Percentiles rank a stretch among this genome's conserved stretches.
Conservation (phyloP, 2,888 invertebrate genomes). For the Acleris cristana region DNA sequence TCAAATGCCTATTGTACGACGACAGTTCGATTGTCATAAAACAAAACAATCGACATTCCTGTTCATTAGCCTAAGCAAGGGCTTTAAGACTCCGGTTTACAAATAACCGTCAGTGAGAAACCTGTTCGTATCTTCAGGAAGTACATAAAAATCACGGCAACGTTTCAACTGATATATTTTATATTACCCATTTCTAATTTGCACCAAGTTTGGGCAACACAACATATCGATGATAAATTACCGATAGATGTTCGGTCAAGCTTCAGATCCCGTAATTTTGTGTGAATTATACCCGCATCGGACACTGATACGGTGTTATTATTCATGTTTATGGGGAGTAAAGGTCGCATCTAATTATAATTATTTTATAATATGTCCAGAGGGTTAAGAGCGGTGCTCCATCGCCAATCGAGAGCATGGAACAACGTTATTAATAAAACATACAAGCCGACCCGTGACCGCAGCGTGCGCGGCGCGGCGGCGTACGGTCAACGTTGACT, state of each 20-base stretch:
- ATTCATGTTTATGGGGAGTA: constrained; percentile 50
- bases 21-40: constrained; percentile 42
- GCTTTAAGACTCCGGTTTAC: constrained; percentile 3
- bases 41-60: constrained; percentile 37
- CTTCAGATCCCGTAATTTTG: constrained; percentile 35
- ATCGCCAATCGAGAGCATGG: constrained; percentile 46
- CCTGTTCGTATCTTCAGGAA: constrained; percentile 2
- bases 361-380: constrained; percentile 48
- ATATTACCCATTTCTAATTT: constrained; percentile 20
- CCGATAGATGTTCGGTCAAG: constrained; percentile 26
- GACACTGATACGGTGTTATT: constrained; percentile 43
- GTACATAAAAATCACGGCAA: constrained; percentile 4
- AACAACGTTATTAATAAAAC: constrained; percentile 61
- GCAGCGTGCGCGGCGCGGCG: constrained; percentile 45
- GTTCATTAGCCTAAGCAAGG: constrained; percentile 25
- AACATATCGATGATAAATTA: constrained; percentile 19
- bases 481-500: constrained; percentile 54
- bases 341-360: constrained; percentile 48
- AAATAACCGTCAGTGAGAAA: constrained; percentile 1
- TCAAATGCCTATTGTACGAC: constrained; percentile 47
- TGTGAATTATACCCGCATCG: constrained; percentile 37
- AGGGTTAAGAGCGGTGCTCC: constrained; percentile 45
- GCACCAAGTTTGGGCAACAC: constrained; percentile 19
- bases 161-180: constrained; percentile 7
- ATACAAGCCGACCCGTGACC: constrained; percentile 53